A percentile compares a stretch with the other conserved stretches of the same genome.
phyloP scores from a whole-genome alignment of 1,140 invertebrate genomes.

The Lamellibrachia luymesi region DNA sequence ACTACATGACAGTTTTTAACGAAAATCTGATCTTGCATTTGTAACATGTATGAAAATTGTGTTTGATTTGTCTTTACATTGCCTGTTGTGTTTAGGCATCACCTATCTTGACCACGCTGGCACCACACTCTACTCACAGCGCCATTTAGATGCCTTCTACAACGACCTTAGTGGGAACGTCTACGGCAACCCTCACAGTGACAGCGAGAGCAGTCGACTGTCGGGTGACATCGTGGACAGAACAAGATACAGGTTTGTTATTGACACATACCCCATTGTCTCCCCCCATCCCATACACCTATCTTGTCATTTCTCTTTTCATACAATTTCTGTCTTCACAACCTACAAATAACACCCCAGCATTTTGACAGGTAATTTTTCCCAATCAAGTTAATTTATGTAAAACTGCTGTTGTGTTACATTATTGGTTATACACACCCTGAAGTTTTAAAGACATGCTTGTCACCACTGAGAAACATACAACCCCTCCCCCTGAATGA shows the following conservation, averaged over 20 bases:
- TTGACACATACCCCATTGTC: not conserved
- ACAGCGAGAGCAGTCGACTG: conserved; percentile 68
- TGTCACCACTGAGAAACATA: no score
- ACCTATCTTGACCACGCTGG: conserved; percentile 91
- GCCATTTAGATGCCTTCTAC: conserved; percentile 69
- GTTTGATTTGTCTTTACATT: not conserved
- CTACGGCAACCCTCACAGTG: conserved; percentile 86
- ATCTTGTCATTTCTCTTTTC: not conserved
- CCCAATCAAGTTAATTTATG: not conserved
- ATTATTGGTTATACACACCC: no score
- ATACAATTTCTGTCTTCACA: no score
- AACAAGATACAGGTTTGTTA: not conserved
- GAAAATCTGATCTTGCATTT: not conserved
- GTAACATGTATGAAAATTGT: no score
- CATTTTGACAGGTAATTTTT: no score
- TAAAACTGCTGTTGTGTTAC: no score
- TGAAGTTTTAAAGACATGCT: no score
- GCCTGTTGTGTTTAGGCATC: conserved; percentile 48
- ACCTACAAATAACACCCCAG: no score
- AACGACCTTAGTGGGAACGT: conserved; percentile 68
- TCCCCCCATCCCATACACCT: not conserved
- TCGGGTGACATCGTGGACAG: conserved; percentile 75
- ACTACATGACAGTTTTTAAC: no score
- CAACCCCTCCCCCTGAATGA: no score
- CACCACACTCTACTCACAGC: conserved; percentile 76